Conservation (phyloP, 2,888 invertebrate genomes). For the Penaeus monodon region DNA sequence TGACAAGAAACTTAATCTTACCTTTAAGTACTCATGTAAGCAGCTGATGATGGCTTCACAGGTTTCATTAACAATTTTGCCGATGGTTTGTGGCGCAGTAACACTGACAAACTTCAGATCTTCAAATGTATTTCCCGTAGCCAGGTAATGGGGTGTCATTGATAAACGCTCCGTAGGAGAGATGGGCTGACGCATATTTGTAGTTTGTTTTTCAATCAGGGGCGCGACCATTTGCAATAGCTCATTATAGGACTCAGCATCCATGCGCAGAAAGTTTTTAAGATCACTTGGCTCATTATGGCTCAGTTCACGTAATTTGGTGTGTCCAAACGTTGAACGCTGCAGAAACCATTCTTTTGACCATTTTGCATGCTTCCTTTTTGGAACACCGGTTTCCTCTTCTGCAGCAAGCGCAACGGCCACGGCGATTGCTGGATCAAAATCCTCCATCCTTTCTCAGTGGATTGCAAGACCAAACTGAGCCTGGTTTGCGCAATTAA, state of each 20-base stretch:
- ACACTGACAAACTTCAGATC: slow-evolving; percentile 13
- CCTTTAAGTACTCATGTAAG: slow-evolving; percentile 9
- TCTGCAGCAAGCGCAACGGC: slow-evolving; percentile 23
- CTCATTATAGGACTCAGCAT: background rate
- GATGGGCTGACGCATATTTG: slow-evolving; percentile 15
- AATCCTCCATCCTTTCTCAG: slow-evolving; percentile 28
- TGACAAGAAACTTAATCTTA: slow-evolving; percentile 16
- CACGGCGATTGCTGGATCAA: slow-evolving; percentile 29
- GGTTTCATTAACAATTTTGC: slow-evolving; percentile 1
- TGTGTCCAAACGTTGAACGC: too few species aligned
- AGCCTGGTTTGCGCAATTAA: slow-evolving; percentile 21
- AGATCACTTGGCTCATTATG: too few species aligned
- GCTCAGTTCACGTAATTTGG: too few species aligned
- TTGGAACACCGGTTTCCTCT: slow-evolving; percentile 30
- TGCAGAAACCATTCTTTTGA: too few species aligned
- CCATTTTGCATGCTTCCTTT: slow-evolving; percentile 30
- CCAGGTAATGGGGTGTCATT: slow-evolving; percentile 15
- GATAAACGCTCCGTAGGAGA: slow-evolving; percentile 22
- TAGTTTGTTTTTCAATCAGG: too few species aligned
- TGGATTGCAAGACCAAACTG: slow-evolving; percentile 27
- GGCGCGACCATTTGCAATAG: slow-evolving; percentile 9
- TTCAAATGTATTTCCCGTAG: slow-evolving; percentile 18
- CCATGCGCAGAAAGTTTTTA: too few species aligned
- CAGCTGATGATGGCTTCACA: background rate
- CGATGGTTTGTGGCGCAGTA: slow-evolving; percentile 5